Evolutionary conservation across 2,888 invertebrate species (phyloP), one percentile per base, ranked within the genome.

Genomic region (Drosophila pegasa): DNA sequence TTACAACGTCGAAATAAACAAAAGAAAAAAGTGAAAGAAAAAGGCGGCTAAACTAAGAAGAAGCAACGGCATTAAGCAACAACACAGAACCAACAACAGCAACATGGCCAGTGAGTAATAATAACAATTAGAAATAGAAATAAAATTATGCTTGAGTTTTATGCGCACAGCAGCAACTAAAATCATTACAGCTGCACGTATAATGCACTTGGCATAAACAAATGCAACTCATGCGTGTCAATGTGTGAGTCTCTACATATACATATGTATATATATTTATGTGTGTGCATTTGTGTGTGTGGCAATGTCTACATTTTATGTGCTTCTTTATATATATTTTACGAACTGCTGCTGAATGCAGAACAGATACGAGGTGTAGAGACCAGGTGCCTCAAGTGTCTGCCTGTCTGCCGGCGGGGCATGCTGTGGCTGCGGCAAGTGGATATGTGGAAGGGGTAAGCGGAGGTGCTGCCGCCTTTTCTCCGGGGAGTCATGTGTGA

Each of bases 41-140:
- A 69, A 56, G 64, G 60, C 75, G 74, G 74, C 60, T 55, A 71
- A 68, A 55, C 18, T 33, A 69, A 55, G 58, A 65, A 64, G 56
- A 68, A 63, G 47, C 57, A 65, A 25, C 35, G 16, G 50, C 35
- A 71, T 59, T 50, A 71, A 52, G 43, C 48, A 78, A 47, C 63
- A 71, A 37, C 52, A 31, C 52, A 70, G 54, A 47, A 61, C 48
- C 55, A 70, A 33, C 57, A 64, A 67, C 50, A 68, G 20, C 59
- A 68, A 64, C 75, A 90, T 90, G 91, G 89, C 90, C 80, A 90
- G 90, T 90, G 75, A 90, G 90, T 90, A 91, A 80, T 71, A 78
- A 74, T 67, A 68, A 60, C 48, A 52, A 65, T 51, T 33, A 33
- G 29, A 59, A 65, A 71, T 59, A 63, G 31, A 58, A 71, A 69